Percentiles rank a stretch among this genome's conserved stretches.
Evolutionary conservation across 2,797 vertebrate species (phyloP).

Genomic region (Garrulus glandarius): DNA sequence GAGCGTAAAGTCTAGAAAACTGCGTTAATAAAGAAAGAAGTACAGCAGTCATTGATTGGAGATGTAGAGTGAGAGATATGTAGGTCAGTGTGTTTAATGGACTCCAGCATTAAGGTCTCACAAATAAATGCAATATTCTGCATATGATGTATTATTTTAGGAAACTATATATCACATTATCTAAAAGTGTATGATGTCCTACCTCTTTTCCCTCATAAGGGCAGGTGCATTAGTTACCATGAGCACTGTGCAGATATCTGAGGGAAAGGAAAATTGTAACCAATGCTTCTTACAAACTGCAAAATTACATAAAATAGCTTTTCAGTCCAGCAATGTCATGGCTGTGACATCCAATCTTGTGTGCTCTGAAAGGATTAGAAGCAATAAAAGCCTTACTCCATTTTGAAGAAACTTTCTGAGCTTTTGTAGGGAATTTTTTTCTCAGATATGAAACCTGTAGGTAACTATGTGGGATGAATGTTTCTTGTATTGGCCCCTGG

Average conservation of each 20-base stretch:
- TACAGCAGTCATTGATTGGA: not conserved
- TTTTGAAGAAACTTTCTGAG: not conserved
- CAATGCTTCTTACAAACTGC: not conserved
- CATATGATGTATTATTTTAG: not conserved
- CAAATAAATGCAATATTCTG: not conserved
- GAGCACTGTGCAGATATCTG: not conserved
- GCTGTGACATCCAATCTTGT: not conserved
- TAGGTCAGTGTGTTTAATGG: not conserved
- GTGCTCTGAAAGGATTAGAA: not conserved
- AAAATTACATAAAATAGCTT: not conserved
- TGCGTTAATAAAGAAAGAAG: not conserved
- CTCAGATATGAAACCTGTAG: not conserved
- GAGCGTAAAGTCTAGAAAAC: not conserved
- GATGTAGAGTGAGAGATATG: not conserved
- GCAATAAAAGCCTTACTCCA: not conserved
- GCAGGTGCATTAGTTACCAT: not conserved
- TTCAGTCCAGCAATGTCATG: not conserved
- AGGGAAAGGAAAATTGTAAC: not conserved
- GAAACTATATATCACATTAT: not conserved
- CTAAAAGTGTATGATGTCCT: not conserved
- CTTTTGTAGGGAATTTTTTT: not conserved
- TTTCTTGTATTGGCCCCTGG: not conserved
- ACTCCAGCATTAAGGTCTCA: not conserved
- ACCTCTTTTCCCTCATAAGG: not conserved
- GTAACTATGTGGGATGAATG: not conserved